These are phyloP conservation scores for Phrixothrix hirtus DNA, from an alignment of 2,888 invertebrate genomes.

Conservation along the genomic window DNA sequence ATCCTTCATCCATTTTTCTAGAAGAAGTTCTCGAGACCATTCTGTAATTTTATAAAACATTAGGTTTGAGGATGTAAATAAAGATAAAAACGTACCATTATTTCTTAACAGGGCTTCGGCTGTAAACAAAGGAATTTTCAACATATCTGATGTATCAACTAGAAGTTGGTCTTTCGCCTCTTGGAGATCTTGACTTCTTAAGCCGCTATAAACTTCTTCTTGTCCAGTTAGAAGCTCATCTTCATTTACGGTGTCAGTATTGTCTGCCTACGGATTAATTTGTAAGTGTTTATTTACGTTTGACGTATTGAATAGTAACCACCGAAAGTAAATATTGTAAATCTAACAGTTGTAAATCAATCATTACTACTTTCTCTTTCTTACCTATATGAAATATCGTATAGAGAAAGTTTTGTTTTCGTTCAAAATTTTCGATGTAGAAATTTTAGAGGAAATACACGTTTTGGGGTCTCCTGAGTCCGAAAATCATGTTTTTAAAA, in stretches of 20 bases:
- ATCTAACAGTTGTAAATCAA: too few relatives aligned
- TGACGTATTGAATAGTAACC: too few relatives aligned
- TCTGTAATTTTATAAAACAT: slow-evolving; percentile 53
- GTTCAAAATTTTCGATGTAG: too few relatives aligned
- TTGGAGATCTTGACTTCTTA: slow-evolving; percentile 69
- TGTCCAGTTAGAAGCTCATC: slow-evolving; percentile 57
- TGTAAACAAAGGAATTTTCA: slow-evolving; percentile 70
- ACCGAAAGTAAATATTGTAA: too few relatives aligned
- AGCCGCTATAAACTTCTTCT: slow-evolving; percentile 63
- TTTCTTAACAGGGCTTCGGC: slow-evolving; percentile 69
- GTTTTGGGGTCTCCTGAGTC: too few relatives aligned
- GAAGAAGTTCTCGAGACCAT: slow-evolving; percentile 68
- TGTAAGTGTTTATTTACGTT: too few relatives aligned
- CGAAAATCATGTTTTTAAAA: too few relatives aligned
- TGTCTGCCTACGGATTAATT: too few relatives aligned
- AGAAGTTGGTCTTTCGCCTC: slow-evolving; percentile 71
- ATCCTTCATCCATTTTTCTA: slow-evolving; percentile 71
- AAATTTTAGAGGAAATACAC: too few relatives aligned
- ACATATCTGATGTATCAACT: slow-evolving; percentile 72
- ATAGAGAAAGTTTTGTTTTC: too few relatives aligned
- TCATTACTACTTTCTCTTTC: too few relatives aligned
- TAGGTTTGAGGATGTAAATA: not conserved
- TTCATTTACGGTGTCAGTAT: slow-evolving; percentile 58
- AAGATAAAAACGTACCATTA: slow-evolving; percentile 59
- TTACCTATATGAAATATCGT: too few relatives aligned